These are phyloP conservation scores for Sussaba pulchella DNA, from an alignment of 2,888 invertebrate genomes.

Conservation along the genomic window DNA sequence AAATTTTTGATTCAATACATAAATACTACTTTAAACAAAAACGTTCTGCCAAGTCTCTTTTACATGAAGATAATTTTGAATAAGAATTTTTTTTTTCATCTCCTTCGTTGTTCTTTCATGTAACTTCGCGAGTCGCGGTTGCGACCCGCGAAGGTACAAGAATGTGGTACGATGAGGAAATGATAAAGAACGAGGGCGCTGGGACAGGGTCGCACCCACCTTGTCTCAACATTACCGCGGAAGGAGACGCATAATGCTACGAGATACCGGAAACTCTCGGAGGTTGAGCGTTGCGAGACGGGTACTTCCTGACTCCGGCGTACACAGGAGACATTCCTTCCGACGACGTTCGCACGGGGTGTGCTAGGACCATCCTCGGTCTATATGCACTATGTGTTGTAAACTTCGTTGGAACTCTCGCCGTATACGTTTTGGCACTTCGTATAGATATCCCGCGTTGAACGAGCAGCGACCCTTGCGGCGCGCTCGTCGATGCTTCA, in stretches of 20 bases:
- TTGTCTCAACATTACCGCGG: slow-evolving; percentile 14
- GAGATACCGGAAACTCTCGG: slow-evolving; percentile 20
- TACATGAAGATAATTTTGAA: too few relatives aligned
- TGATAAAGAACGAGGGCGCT: slow-evolving; percentile 15
- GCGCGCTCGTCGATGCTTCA: slow-evolving; percentile 47
- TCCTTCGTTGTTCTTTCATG: too few relatives aligned
- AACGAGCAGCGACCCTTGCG: slow-evolving; percentile 29
- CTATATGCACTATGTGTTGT: slow-evolving; percentile 71
- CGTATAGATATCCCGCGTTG: slow-evolving; percentile 28
- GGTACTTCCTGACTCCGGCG: slow-evolving; percentile 6
- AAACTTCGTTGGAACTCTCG: slow-evolving; percentile 71
- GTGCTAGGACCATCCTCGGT: slow-evolving; percentile 29
- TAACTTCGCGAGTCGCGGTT: too few relatives aligned
- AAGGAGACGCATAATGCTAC: slow-evolving; percentile 28
- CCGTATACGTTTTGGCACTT: slow-evolving; percentile 64
- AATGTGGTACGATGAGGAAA: not conserved
- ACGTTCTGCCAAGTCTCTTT: too few relatives aligned
- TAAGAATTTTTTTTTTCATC: too few relatives aligned
- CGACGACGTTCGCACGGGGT: slow-evolving; percentile 17
- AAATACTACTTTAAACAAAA: too few relatives aligned
- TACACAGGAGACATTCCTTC: slow-evolving; percentile 30
- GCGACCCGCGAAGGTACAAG: too few relatives aligned
- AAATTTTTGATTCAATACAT: too few relatives aligned
- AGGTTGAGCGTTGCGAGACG: slow-evolving; percentile 21
- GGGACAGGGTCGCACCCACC: not conserved